Evolutionary conservation across 2,888 invertebrate species (phyloP), one percentile per base, ranked within the genome.

Genomic region (Spilarctia lutea): DNA sequence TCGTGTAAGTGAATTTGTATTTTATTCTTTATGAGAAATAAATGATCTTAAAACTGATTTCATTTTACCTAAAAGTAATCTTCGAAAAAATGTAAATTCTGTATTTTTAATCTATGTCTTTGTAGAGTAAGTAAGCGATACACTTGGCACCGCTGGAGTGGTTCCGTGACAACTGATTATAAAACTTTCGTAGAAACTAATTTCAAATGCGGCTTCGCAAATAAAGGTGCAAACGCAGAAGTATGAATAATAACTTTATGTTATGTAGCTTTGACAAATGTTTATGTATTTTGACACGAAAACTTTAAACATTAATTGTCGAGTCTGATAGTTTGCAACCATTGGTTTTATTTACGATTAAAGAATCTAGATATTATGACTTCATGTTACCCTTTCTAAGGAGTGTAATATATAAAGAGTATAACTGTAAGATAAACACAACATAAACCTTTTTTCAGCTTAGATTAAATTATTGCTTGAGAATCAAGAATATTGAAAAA

Each of bases 121-220:
- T 10, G 42, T 2, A 68, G 68, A 65, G 69, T 72, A 77, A 71
- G 71, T 75, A 78, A 79, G 73, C 80, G 76, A 80, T 78, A 79
- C 76, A 78, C 70, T 75, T 73, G 78, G 70, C 84, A 81, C 86
- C 73, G 65, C 72, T 82, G 76, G 82, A 86, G 82, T 80, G 78
- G 77, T 88, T 80, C 76, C 88, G 88, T 89, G 89, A 87, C 85
- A 84, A 81, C 75, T 68, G 82, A 83, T 85, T 86, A 85, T 88
- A 87, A 89, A 88, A 83, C 74, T 76, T 73, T 71, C 76, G 81
- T 74, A 80, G 73, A 79, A 81, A 79, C 81, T 81, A 81, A 82
- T 83, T 84, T 74, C 80, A 69, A 86, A 83, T 82, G 81, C 84
- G 81, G 77, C 66, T 78, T 81, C 80, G 82, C 86, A 87, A 87